phyloP scores from a whole-genome alignment of 53 echinoderm and acorn worm genomes.

The Crossaster papposus region DNA sequence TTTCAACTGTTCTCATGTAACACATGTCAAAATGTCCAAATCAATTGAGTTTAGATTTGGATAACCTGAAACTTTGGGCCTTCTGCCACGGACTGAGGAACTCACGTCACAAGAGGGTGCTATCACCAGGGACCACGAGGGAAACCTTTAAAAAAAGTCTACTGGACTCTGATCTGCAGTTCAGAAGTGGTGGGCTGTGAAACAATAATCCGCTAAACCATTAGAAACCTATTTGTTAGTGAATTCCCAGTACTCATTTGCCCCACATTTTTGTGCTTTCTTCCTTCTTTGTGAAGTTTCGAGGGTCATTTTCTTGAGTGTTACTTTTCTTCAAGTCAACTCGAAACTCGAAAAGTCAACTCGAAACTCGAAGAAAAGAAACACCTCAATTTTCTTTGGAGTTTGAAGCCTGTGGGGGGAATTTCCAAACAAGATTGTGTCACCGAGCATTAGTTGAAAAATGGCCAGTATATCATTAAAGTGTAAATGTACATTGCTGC shows the following conservation, averaged over 20 bases:
- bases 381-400: background rate
- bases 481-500: background rate
- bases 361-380: no score
- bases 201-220: background rate
- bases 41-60: no score
- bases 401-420: background rate
- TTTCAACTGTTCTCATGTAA: background rate
- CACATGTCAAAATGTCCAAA: background rate
- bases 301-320: background rate
- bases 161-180: background rate
- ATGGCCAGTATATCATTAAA: background rate
- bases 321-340: background rate
- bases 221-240: background rate
- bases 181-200: background rate
- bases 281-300: background rate
- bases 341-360: no score
- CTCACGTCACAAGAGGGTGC: constrained; percentile 22
- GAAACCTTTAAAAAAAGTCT: background rate
- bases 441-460: background rate
- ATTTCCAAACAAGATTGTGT: background rate
- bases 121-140: background rate
- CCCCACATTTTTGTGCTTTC: background rate
- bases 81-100: background rate
- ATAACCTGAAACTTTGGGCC: background rate
- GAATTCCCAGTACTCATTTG: background rate